phyloP scores from a whole-genome alignment of 1,140 invertebrate genomes.

The Conus betulinus region DNA sequence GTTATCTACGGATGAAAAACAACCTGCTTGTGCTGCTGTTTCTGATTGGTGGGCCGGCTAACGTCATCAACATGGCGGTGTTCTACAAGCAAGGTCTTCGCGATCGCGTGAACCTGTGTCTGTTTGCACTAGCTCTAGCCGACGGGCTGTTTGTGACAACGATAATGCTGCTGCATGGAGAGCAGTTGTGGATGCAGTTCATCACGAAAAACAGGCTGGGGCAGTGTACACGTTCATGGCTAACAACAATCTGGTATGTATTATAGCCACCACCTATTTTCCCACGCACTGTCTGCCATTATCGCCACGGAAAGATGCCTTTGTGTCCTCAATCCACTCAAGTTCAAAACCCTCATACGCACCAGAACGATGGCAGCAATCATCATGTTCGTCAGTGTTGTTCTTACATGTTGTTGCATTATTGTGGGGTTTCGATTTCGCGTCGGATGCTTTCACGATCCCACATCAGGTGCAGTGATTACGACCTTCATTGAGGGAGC shows the following conservation, averaged over 20 bases:
- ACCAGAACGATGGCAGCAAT: not conserved
- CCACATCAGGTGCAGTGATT: not conserved
- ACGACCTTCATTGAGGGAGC: not conserved
- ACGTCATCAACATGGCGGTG: constrained; percentile 24
- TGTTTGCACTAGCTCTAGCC: not conserved
- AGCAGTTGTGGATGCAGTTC: not conserved
- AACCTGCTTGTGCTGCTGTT: not conserved
- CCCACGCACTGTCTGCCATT: not conserved
- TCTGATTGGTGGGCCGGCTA: not conserved
- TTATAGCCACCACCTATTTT: not conserved
- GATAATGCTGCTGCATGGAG: not conserved
- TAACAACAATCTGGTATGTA: not conserved
- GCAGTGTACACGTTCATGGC: not conserved
- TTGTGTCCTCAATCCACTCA: not conserved
- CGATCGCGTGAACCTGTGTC: not conserved
- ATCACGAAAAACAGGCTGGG: not conserved
- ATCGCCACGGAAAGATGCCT: not conserved
- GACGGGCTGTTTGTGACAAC: not conserved
- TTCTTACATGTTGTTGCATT: not conserved
- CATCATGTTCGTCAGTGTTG: not conserved
- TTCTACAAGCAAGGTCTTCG: not conserved
- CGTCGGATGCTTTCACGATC: not conserved
- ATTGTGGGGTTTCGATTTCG: not conserved
- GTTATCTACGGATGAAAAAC: not conserved
- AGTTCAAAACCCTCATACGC: not conserved